Evolutionary conservation across 1,140 invertebrate genomes (phyloP).

Genomic region (Drosophila seguyi): DNA sequence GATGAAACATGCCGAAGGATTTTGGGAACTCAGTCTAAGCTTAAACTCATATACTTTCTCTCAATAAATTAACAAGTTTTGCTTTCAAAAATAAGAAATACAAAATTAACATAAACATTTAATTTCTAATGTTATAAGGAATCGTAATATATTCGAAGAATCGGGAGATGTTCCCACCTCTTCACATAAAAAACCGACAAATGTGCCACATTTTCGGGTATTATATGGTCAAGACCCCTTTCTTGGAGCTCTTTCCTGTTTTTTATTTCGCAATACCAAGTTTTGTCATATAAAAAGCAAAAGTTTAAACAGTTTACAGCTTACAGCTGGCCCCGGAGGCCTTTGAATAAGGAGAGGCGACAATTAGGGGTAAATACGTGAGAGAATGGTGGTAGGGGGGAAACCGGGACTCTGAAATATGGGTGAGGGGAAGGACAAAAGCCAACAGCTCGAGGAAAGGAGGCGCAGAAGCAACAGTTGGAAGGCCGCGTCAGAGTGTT

Average conservation of each 20-base stretch:
- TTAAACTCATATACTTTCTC: too few relatives aligned
- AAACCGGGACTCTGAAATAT: background rate
- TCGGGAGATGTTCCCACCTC: too few relatives aligned
- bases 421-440: background rate
- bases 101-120: too few relatives aligned
- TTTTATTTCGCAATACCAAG: background rate
- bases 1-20: too few relatives aligned
- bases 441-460: constrained; percentile 8
- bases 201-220: background rate
- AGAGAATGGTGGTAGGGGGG: background rate
- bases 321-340: constrained; percentile 7
- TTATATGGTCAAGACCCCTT: background rate
- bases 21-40: too few relatives aligned
- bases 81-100: too few relatives aligned
- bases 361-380: background rate
- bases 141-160: too few relatives aligned
- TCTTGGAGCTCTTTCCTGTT: background rate
- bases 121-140: too few relatives aligned
- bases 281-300: constrained; percentile 5
- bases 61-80: too few relatives aligned
- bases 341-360: background rate
- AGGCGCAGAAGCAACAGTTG: constrained; percentile 28
- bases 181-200: too few relatives aligned
- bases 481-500: constrained; percentile 12
- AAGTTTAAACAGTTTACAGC: constrained; percentile 3